Evolutionary conservation across 2,888 invertebrate species (phyloP).

Genomic region (Macrophya alboannulata): DNA sequence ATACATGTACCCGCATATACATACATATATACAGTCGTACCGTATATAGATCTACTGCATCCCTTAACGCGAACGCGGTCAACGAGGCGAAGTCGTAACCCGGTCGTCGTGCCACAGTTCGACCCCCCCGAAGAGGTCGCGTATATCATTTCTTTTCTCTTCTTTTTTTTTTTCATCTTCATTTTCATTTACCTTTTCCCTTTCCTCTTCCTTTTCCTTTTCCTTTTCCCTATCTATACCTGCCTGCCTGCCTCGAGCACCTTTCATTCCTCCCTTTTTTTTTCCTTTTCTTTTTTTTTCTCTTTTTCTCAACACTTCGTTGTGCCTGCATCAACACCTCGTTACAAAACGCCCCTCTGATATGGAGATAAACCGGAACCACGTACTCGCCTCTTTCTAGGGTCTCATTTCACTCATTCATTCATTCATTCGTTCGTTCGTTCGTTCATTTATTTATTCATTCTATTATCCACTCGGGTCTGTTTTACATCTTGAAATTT

Average conservation of each 20-base stretch:
- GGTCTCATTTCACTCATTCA: not conserved
- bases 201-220: not conserved
- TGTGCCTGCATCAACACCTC: not conserved
- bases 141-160: slow-evolving; percentile 2
- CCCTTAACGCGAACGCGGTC: slow-evolving; percentile 28
- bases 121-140: slow-evolving; percentile 1
- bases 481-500: not conserved
- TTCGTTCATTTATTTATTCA: not conserved
- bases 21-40: not conserved
- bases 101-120: not conserved
- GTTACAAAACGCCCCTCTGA: slow-evolving; percentile 21
- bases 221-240: not conserved
- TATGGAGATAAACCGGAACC: slow-evolving; percentile 15
- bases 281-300: not conserved
- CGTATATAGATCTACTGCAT: not conserved
- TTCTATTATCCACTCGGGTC: not conserved
- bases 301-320: not conserved
- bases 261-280: not conserved
- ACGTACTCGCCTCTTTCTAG: not conserved
- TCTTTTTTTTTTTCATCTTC: not conserved
- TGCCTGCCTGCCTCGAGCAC: not conserved
- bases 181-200: not conserved
- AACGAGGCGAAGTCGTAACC: slow-evolving; percentile 34
- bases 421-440: not conserved
- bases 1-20: not conserved